Percentiles rank a stretch among this genome's conserved stretches.
These are phyloP conservation scores for Metalampra italica DNA, from an alignment of 2,888 invertebrate species.

Conservation along the genomic window DNA sequence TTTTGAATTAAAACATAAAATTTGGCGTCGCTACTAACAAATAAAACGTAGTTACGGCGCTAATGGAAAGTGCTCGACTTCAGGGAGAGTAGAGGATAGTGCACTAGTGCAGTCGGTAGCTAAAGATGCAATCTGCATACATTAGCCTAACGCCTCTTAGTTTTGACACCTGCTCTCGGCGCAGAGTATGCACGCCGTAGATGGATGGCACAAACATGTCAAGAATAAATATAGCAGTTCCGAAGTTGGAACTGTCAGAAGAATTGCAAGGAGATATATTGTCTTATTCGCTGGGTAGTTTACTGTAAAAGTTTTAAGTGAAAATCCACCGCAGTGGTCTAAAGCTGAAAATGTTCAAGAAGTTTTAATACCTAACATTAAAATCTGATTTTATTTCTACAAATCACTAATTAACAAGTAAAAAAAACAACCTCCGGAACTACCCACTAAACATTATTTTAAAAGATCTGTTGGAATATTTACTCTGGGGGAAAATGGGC, in stretches of 20 bases:
- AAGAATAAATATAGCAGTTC: slow-evolving; percentile 54
- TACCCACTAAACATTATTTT: no score
- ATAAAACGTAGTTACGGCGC: slow-evolving; percentile 55
- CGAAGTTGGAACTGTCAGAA: slow-evolving; percentile 45
- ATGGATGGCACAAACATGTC: slow-evolving; percentile 70
- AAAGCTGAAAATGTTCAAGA: no score
- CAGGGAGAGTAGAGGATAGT: slow-evolving; percentile 14
- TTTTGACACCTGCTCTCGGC: slow-evolving; percentile 74
- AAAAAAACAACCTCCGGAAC: no score
- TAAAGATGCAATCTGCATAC: slow-evolving; percentile 76
- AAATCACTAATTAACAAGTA: no score
- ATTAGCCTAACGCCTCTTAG: slow-evolving; percentile 74
- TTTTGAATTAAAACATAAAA: slow-evolving; percentile 20
- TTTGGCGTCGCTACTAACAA: slow-evolving; percentile 30
- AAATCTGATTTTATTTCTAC: no score
- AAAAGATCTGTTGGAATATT: no score
- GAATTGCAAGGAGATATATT: slow-evolving; percentile 21
- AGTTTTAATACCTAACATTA: no score
- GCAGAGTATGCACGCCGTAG: slow-evolving; percentile 45
- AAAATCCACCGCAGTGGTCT: not conserved
- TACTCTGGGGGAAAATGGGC: no score
- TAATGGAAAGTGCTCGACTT: slow-evolving; percentile 36
- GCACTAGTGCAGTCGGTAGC: slow-evolving; percentile 31
- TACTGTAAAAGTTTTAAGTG: slow-evolving; percentile 2
- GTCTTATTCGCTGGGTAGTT: slow-evolving; percentile 15